Evolutionary conservation across 2,888 invertebrate genomes (phyloP), one percentile per base, ranked within the genome.

Genomic region (Athrips mouffetella): DNA sequence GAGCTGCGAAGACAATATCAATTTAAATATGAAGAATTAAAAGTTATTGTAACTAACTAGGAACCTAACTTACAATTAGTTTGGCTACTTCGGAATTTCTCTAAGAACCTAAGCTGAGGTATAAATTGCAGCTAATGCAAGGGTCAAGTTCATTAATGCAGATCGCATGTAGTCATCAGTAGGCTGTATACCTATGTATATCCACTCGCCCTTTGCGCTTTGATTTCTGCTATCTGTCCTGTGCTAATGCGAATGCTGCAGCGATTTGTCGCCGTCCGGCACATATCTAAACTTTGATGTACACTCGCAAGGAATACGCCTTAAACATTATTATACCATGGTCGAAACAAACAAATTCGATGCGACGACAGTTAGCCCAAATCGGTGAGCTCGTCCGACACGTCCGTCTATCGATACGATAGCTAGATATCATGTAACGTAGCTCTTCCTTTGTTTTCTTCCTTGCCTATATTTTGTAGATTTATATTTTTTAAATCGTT

Each of bases 231-330:
- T 82, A 81, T 81, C 80, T 71, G 68, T 63, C 67, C 62, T 71
- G 74, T 72, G 62, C 63, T 68, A 76, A 80, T 76, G 79, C 65
- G 75, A 79, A 76, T 74, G 71, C 68, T 67, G 74, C 67, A 80
- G 67, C 82, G 74, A 86, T 86, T 85, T 85, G 85, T 86, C 81
- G 76, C 66, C 75, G 74, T 75, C 80, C 72, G 70, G 73, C 67
- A 79, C 72, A 70, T 78, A 80, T 80, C 80, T 80, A 71, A 72
- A 69, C 72, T 76, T 74, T 77, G 70, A 77, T 71, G 73, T 73
- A 82, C 72, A 64, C 53, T 74, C 69, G 60, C 39, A 31, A 1
- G 13, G n/a, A 3, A 45, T n/a, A 37, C n/a, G 21, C 1, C n/a
- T 20, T 5, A 1, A 16, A n/a, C 18, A n/a, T 20, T 5, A 21